Evolutionary conservation across 2,113 vertebrate genomes (phyloP).

Genomic region (Lagopus muta): DNA sequence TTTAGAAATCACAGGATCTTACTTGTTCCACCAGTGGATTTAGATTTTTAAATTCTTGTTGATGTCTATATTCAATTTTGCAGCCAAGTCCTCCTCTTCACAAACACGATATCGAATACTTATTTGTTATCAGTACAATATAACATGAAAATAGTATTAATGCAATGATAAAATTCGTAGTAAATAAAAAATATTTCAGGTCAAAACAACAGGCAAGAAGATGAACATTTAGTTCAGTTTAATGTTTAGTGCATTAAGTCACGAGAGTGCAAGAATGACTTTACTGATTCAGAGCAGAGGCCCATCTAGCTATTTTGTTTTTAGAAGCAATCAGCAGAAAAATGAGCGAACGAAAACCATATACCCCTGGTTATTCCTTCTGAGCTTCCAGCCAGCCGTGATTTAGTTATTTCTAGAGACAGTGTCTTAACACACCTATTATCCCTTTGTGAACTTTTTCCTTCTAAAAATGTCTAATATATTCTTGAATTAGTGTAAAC

Average conservation of each 20-base stretch:
- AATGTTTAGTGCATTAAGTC: not conserved
- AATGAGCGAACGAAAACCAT: accelerated
- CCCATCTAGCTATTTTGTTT: not conserved
- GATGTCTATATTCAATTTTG: not conserved
- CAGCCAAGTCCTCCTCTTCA: not conserved
- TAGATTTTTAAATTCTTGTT: not conserved
- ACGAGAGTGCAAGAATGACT: not conserved
- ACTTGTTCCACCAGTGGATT: not conserved
- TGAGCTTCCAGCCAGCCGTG: not conserved
- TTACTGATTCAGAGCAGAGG: not conserved
- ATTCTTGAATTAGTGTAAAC: not conserved
- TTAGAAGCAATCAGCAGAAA: not conserved
- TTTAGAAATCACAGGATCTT: not conserved
- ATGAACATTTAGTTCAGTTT: not conserved
- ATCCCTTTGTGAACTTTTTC: not conserved
- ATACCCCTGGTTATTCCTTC: not conserved
- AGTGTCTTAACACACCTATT: not conserved
- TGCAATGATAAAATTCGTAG: not conserved
- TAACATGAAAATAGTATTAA: not conserved
- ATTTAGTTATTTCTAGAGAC: not conserved
- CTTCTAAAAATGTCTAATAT: not conserved
- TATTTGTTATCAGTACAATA: not conserved
- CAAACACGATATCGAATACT: not conserved
- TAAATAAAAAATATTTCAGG: not conserved
- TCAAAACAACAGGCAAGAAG: not conserved